Evolutionary conservation across 2,797 vertebrate species (phyloP).

Genomic region (Phalanger gymnotis): DNA sequence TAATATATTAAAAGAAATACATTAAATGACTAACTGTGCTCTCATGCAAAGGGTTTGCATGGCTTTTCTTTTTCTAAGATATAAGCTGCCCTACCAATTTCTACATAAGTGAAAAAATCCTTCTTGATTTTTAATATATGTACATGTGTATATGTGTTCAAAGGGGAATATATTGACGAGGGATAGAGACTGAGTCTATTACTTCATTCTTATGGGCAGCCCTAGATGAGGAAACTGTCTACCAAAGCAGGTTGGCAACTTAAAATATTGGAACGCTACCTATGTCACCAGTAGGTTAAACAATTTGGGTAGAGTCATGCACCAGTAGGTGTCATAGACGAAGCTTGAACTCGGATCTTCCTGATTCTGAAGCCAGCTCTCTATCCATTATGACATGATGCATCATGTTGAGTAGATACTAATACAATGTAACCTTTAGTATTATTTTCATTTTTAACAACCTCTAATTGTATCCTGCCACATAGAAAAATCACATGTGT

Average conservation of each 20-base stretch:
- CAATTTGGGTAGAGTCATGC: neutral
- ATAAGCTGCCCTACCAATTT: neutral
- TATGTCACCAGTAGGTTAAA: neutral
- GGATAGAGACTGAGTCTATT: neutral
- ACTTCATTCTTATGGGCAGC: neutral
- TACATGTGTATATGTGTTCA: neutral
- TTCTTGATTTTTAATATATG: neutral
- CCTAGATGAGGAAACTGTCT: neutral
- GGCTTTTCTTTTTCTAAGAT: neutral
- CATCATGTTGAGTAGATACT: neutral
- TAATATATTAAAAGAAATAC: neutral
- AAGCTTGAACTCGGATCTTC: neutral
- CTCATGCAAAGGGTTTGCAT: neutral
- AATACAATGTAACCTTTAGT: neutral
- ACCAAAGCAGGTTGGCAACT: neutral
- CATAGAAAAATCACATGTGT: constrained; percentile 3
- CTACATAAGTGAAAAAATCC: neutral
- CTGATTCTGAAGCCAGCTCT: neutral
- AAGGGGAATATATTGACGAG: neutral
- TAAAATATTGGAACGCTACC: neutral
- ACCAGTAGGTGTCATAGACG: neutral
- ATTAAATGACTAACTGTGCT: neutral
- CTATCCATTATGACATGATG: neutral
- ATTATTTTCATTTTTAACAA: constrained; percentile 45
- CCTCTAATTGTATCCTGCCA: neutral